Base-by-base conservation (phyloP, 2,113 vertebrate species). In the Poeciliopsis retropinna region DNA sequence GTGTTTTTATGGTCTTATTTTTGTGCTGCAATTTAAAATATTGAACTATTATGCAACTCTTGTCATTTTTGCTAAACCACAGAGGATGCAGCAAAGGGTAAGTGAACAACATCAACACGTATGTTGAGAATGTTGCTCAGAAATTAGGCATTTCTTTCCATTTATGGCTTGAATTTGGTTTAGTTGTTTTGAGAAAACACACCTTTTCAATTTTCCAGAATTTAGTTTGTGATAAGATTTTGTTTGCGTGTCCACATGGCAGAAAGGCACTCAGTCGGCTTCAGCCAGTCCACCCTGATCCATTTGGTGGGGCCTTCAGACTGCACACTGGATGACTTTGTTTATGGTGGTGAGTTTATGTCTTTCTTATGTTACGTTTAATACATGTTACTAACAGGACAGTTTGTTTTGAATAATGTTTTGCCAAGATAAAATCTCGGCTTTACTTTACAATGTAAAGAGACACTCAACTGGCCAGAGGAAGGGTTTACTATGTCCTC, bases 201-300 rank as follows among this genome's bases (percentile, higher is more conserved):
- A 47, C 3, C 44, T 72, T 27, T 62, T 64, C 1, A 15, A 3
- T 57, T 25, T 57, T 25, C 51, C 5, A 22, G 5, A 57, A 57
- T 57, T 25, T 17, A 57, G 51, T n/a, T 54, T 25, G 22, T 57
- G 22, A 57, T 3, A n/a, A 25, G 51, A 54, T 2, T 9, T 68
- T 67, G 47, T 4, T 39, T 64, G 9, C 51, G 3, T 81, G 39
- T 75, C 67, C 86, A 27, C n/a, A 34, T 78, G 89, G 22, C 91
- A 99, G 97, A 98, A 70, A 94, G 89, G 0, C 94, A 95, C 89
- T 97, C 97, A 0, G 96, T 99, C 27, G 95, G 94, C 83, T 97
- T 95, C 88, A 99, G 98, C 92, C 98, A 99, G 91, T 98, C 97
- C 78, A 99, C 95, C 90, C 87, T 99, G 92, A 99, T 99, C 89